Evolutionary conservation across 2,888 invertebrate genomes (phyloP).

Genomic region (Eristalinus aeneus): DNA sequence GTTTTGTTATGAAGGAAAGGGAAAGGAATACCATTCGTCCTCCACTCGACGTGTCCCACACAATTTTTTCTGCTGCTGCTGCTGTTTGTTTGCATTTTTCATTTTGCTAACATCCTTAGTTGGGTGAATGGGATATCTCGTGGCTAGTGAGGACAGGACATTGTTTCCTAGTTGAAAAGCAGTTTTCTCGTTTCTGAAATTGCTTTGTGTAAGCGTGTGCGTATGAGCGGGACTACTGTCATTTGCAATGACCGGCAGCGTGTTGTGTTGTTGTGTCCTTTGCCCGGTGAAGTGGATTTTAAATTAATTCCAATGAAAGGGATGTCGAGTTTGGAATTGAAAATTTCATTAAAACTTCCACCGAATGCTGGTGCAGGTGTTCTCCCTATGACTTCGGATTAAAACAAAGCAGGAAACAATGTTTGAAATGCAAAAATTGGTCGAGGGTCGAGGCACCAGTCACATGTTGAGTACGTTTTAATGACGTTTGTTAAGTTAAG

Average conservation of each 20-base stretch:
- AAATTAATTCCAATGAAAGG: constrained; percentile 33
- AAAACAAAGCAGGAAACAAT: background rate
- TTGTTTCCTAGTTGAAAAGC: constrained; percentile 42
- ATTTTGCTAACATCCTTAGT: constrained; percentile 26
- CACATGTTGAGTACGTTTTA: too few species aligned
- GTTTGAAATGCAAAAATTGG: too few species aligned
- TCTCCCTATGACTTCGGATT: background rate
- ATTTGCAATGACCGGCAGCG: constrained; percentile 35
- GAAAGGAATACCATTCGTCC: background rate
- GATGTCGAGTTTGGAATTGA: constrained; percentile 26
- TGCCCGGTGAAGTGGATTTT: constrained; percentile 28
- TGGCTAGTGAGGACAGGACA: constrained; percentile 9
- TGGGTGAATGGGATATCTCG: background rate
- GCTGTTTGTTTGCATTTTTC: constrained; percentile 6
- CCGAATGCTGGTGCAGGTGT: constrained; percentile 15
- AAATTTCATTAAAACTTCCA: constrained; percentile 44
- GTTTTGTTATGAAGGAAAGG: constrained; percentile 73
- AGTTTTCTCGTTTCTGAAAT: constrained; percentile 4
- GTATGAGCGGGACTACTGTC: constrained; percentile 15
- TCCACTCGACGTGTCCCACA: constrained; percentile 46
- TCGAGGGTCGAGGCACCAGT: too few species aligned
- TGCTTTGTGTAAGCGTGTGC: constrained; percentile 26
- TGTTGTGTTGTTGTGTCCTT: background rate
- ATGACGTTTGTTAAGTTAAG: too few species aligned
- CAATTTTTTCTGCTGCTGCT: background rate